phyloP scores from a whole-genome alignment of 2,113 vertebrate genomes.

The Chloropsis cyanopogon region DNA sequence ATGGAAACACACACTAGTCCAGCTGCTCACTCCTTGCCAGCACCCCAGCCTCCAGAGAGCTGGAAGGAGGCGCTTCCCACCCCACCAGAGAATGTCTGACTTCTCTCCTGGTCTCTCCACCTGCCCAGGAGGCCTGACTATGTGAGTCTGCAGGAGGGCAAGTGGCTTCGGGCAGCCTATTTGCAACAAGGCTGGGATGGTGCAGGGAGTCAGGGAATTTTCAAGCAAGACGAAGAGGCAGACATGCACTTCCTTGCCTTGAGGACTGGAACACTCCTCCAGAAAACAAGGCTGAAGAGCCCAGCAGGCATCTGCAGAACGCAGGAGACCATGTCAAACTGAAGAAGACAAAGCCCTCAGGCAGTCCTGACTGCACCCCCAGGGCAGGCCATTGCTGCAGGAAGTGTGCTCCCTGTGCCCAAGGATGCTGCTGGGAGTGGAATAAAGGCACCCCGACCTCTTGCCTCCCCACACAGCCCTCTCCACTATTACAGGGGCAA shows the following conservation, averaged over 20 bases:
- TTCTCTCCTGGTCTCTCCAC: background rate
- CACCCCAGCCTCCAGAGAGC: background rate
- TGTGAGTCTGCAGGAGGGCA: background rate
- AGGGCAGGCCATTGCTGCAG: fast-evolving
- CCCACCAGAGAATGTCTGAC: background rate
- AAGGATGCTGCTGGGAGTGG: background rate
- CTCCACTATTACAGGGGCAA: background rate
- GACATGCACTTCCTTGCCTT: background rate
- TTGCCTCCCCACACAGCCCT: background rate
- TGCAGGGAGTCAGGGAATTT: background rate
- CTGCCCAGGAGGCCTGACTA: background rate
- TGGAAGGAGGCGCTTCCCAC: background rate
- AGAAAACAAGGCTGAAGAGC: background rate
- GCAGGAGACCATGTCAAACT: background rate
- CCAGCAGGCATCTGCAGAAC: background rate
- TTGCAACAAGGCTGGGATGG: background rate
- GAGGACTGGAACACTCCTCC: background rate
- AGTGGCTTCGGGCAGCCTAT: fast-evolving
- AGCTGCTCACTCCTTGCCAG: background rate
- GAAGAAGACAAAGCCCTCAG: fast-evolving
- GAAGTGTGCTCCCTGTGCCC: background rate
- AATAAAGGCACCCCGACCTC: background rate
- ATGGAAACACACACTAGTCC: background rate
- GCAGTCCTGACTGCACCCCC: background rate
- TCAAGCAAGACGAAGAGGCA: background rate